phyloP scores from a whole-genome alignment of 2,888 invertebrate genomes.

The Erannis defoliaria region DNA sequence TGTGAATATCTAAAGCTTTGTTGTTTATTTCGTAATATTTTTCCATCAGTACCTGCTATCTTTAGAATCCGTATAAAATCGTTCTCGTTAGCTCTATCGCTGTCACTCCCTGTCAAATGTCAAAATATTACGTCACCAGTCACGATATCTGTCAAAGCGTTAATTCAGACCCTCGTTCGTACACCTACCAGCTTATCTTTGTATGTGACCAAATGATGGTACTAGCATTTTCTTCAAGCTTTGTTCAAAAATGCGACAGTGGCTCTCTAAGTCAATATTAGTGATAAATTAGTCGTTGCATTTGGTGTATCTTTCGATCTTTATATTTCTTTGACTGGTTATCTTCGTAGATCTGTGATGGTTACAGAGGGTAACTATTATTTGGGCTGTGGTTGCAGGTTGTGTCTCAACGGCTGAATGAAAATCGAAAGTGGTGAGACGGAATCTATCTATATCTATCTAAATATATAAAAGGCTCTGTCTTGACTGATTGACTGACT shows the following conservation, averaged over 20 bases:
- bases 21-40: not conserved
- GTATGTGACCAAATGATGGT: not conserved
- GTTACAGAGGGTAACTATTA: not conserved
- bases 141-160: constrained; percentile 29
- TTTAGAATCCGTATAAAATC: constrained; percentile 5
- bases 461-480: too few species aligned
- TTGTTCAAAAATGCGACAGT: not conserved
- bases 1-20: too few species aligned
- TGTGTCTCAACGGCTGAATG: not conserved
- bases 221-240: not conserved
- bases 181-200: not conserved
- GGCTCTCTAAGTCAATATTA: not conserved
- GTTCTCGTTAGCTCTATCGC: constrained; percentile 28
- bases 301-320: not conserved
- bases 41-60: constrained; percentile 21
- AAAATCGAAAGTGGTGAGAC: not conserved
- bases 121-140: constrained; percentile 37
- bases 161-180: constrained; percentile 8
- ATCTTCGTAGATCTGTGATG: not conserved
- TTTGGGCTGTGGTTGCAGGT: not conserved
- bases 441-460: not conserved
- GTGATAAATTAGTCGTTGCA: not conserved
- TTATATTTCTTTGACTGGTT: not conserved
- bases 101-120: constrained; percentile 34
- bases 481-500: too few species aligned